phyloP scores from a whole-genome alignment of 2,113 vertebrate species.

The Mohoua ochrocephala region DNA sequence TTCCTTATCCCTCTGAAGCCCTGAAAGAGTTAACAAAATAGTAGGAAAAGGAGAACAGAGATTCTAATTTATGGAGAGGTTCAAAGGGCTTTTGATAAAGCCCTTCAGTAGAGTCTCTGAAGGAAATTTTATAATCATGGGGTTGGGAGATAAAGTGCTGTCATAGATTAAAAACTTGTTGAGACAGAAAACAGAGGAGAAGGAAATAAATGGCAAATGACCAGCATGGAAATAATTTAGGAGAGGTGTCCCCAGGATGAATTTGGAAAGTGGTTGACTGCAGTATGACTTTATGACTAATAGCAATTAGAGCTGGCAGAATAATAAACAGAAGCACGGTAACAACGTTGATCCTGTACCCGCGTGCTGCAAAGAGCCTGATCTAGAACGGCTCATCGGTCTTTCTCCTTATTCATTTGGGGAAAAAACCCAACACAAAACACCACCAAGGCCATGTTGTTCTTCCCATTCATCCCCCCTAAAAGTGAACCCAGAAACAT shows the following conservation, averaged over 20 bases:
- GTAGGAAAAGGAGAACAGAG: slow-evolving; percentile 58
- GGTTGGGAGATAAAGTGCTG: slow-evolving; percentile 67
- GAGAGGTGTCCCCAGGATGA: slow-evolving; percentile 56
- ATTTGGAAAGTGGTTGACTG: slow-evolving; percentile 60
- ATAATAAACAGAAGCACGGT: slow-evolving; percentile 17
- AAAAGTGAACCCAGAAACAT: not conserved
- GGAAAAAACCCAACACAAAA: not conserved
- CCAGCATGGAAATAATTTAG: slow-evolving; percentile 64
- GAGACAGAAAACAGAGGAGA: slow-evolving; percentile 67
- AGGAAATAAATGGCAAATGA: slow-evolving; percentile 67
- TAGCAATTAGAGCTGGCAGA: slow-evolving; percentile 1
- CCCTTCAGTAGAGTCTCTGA: slow-evolving; percentile 66
- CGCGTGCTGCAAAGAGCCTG: not conserved
- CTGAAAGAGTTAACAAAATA: slow-evolving; percentile 65
- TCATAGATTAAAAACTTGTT: slow-evolving; percentile 70
- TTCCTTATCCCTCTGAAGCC: not conserved
- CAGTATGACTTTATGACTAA: slow-evolving; percentile 50
- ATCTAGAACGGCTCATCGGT: not conserved
- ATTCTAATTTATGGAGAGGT: slow-evolving; percentile 70
- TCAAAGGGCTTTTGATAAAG: slow-evolving; percentile 70
- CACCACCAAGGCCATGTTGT: not conserved
- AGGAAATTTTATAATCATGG: slow-evolving; percentile 69
- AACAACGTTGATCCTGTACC: not conserved
- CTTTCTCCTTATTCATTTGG: not conserved
- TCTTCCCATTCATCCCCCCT: not conserved